Evolutionary conservation across 2,113 vertebrate species (phyloP), one percentile per base, ranked within the genome.

Genomic region (Sigmodon hispidus): DNA sequence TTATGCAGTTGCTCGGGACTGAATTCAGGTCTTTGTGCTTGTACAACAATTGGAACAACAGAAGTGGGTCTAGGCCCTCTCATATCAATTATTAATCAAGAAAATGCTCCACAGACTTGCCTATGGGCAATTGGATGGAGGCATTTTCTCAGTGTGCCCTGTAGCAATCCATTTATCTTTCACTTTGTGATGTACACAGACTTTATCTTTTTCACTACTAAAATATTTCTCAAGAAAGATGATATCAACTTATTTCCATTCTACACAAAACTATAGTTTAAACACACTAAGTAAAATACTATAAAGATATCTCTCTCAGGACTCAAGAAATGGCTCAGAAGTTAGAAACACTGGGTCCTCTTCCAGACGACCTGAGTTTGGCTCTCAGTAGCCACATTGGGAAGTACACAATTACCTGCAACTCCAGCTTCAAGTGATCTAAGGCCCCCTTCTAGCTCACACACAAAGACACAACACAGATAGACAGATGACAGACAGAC

Each of bases 181-280:
- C 31, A 26, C 5, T 83, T 96, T 57, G n/a, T 50, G 48, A 1
- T 45, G 34, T 16, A 67, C 26, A 88, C 17, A 83, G 55, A 88
- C 24, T 87, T 83, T 76, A 94, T 65, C 40, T 52, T 29, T 13
- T 36, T 34, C 7, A 50, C 52, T 84, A 73, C 65, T 59, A 61
- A 93, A 83, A 85, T 22, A 4, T n/a, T 92, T 93, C 65, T 94
- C 75, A 70, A 61, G 63, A 88, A 80, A 50, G 11, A 36, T 7
- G 84, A 67, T 34, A 50, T n/a, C 79, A 69, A 75, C 16, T 91
- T 34, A 69, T 91, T 91, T 86, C 87, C 89, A 75, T 59, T 93
- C 36, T 57, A 59, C 81, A 69, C 77, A 48, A 94, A 97, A 89
- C 55, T 89, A 12, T 77, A 73, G 89, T 91, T 93, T 90, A 91